Evolutionary conservation across 2,888 invertebrate species (phyloP).

Genomic region (Cosmopolites sordidus): DNA sequence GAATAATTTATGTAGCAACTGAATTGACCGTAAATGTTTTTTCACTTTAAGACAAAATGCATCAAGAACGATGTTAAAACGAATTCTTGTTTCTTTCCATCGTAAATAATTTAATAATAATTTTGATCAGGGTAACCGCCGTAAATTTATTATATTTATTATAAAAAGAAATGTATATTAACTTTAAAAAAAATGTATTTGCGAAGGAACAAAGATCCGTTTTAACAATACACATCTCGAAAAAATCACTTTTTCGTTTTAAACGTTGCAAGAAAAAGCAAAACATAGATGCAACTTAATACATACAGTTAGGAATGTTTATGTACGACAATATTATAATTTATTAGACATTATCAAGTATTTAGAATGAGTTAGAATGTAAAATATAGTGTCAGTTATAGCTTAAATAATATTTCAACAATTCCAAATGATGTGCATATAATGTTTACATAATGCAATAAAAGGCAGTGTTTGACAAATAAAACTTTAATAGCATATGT

Average conservation of each 20-base stretch:
- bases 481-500: too few relatives aligned
- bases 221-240: conserved; percentile 6
- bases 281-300: conserved; percentile 10
- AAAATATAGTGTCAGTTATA: conserved; percentile 26
- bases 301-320: conserved; percentile 11
- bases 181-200: conserved; percentile 16
- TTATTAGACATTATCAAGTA: conserved; percentile 17
- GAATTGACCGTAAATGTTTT: conserved; percentile 2
- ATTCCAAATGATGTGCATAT: too few relatives aligned
- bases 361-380: conserved; percentile 16
- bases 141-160: conserved; percentile 38
- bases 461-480: too few relatives aligned
- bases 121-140: conserved; percentile 46
- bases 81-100: conserved; percentile 2
- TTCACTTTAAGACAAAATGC: conserved; percentile 10
- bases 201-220: conserved; percentile 7
- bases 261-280: conserved; percentile 5
- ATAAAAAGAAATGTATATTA: conserved; percentile 17
- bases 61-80: conserved; percentile 4
- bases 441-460: too few relatives aligned
- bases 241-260: conserved; percentile 3
- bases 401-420: neutral
- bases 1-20: neutral
- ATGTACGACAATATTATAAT: conserved; percentile 20
- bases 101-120: conserved; percentile 41